Base-by-base conservation (phyloP, 2,113 vertebrate species). In the Phalacrocorax brasilianus region DNA sequence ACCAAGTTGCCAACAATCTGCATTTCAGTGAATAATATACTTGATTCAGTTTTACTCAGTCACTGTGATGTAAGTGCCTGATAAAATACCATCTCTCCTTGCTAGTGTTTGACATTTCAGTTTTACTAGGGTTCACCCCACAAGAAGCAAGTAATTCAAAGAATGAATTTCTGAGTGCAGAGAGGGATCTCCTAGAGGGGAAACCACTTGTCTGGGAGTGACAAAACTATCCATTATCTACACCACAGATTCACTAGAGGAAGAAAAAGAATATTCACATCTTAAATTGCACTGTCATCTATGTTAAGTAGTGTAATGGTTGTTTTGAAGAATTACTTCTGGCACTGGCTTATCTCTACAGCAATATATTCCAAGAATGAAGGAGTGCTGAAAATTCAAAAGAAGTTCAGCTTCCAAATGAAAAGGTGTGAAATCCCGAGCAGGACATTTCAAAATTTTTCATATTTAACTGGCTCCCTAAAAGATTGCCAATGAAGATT, bases 101-200 rank as follows among this genome's bases (percentile, higher is more conserved):
- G 63, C 65, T 80, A 77, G 40, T 44, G 19, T 91, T 91, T 97
- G 94, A 95, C 78, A 93, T 89, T 97, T 96, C 55, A 85, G 90
- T 94, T 97, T 96, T 83, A 82, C 84, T 85, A 93, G 63, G 50
- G 30, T 61, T 96, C 59, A 88, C 28, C 58, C 49, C 2, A 3
- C 35, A 82, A 90, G 87, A 82, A 80, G 49, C 80, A 96, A 94
- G 32, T 89, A 90, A 94, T 89, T 95, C 84, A 94, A 77, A 84
- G 62, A 90, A 92, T 76, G 35, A 89, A 44, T 91, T 94, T 82
- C 71, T 79, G 50, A 89, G 85, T 30, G 32, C 33, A 72, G 45
- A 80, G 58, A 86, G 55, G 72, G 35, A 76, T 61, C 38, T 92
- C 81, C 86, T 94, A 50, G 66, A 94, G 52, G 75, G 71, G 35